A percentile compares a stretch with the other conserved stretches of the same genome.
Conservation (phyloP, 2,888 invertebrate genomes). For the Thecocarcelia acutangulata region DNA sequence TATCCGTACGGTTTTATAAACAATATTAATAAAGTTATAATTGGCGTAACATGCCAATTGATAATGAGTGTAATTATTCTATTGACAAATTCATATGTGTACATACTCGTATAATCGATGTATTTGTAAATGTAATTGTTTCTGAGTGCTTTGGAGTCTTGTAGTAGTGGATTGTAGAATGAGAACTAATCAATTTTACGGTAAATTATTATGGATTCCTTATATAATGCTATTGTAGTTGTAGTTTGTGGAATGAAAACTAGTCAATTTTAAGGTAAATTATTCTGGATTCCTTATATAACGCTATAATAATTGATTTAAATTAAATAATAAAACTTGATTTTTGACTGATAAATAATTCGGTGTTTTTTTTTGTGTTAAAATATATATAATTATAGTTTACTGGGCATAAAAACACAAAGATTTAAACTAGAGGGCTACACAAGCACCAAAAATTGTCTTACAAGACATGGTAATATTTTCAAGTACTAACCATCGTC, state of each 20-base stretch:
- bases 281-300: no score
- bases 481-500: no score
- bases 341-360: constrained; percentile 54
- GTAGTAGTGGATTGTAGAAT: neutral
- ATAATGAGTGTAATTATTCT: constrained; percentile 45
- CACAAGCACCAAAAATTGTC: no score
- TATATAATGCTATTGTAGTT: no score
- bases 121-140: neutral
- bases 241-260: neutral
- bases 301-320: constrained; percentile 1
- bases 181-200: neutral
- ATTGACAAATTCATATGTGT: neutral
- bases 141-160: neutral
- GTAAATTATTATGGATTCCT: constrained; percentile 3
- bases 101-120: neutral
- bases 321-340: constrained; percentile 47
- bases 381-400: no score
- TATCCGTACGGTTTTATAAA: constrained; percentile 6
- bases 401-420: no score
- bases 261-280: neutral
- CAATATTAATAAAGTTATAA: constrained; percentile 30
- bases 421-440: no score
- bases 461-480: no score
- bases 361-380: no score
- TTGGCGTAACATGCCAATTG: constrained; percentile 51